A percentile compares a stretch with the other conserved stretches of the same genome.
Evolutionary conservation across 2,797 vertebrate species (phyloP).

Genomic region (Vultur gryphus): DNA sequence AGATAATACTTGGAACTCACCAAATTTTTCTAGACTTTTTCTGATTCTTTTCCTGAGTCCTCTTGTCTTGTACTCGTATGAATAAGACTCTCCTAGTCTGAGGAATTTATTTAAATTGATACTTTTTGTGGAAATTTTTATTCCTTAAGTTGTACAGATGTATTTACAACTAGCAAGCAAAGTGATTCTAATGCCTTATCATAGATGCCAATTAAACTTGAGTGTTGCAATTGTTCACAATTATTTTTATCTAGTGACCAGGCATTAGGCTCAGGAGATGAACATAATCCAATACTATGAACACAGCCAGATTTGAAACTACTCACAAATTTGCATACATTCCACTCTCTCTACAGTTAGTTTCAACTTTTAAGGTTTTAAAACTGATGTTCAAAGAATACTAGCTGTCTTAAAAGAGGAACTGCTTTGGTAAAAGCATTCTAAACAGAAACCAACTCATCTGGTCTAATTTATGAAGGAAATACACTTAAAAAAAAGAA

Average conservation of each 20-base stretch:
- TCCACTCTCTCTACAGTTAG: background rate
- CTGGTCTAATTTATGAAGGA: background rate
- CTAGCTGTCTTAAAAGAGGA: background rate
- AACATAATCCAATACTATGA: background rate
- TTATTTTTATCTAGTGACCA: background rate
- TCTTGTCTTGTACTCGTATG: background rate
- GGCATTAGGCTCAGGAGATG: background rate
- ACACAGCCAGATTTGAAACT: background rate
- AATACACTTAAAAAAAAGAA: background rate
- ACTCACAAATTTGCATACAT: background rate
- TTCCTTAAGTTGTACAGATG: background rate
- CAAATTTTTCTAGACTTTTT: background rate
- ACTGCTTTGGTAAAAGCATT: background rate
- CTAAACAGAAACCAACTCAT: background rate
- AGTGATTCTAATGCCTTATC: background rate
- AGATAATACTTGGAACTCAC: background rate
- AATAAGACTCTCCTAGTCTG: background rate
- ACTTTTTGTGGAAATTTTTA: background rate
- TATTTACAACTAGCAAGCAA: background rate
- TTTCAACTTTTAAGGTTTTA: background rate
- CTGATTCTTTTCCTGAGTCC: background rate
- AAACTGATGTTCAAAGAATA: background rate
- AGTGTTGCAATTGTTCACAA: background rate
- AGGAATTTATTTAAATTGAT: background rate
- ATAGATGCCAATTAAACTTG: background rate